Percentiles rank a stretch among this genome's conserved stretches.
Evolutionary conservation across 2,113 vertebrate genomes (phyloP).

Genomic region (Phyllostomus hastatus): DNA sequence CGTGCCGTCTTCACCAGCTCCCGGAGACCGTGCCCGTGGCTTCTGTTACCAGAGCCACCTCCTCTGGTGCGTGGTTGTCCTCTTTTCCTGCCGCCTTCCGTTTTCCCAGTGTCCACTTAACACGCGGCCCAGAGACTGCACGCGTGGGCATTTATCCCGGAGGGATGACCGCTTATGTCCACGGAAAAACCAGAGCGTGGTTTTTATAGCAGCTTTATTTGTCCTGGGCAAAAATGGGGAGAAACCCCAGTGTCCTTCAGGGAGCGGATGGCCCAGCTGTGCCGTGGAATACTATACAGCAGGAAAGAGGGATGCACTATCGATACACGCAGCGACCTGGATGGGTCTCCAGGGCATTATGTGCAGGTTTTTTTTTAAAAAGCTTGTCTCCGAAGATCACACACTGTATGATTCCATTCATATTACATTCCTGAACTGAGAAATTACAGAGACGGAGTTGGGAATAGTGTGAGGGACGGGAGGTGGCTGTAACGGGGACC

Average conservation of each 20-base stretch:
- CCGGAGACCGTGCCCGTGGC: background rate
- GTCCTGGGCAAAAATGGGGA: background rate
- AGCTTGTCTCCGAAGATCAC: background rate
- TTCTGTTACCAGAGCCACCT: no score
- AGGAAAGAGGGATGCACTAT: rapidly evolving
- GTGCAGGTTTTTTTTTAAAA: background rate
- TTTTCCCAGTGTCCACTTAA: background rate
- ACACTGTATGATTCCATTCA: background rate
- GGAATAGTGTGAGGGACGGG: background rate
- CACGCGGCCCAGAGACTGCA: background rate
- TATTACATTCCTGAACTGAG: background rate
- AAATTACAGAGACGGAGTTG: background rate
- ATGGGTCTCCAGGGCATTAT: background rate
- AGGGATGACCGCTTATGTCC: background rate
- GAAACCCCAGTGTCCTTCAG: background rate
- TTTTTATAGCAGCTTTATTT: background rate
- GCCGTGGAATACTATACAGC: background rate
- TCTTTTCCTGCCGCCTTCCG: background rate
- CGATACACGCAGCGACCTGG: rapidly evolving
- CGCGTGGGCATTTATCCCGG: background rate
- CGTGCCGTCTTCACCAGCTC: no score
- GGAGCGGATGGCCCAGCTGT: background rate
- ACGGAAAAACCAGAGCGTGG: rapidly evolving
- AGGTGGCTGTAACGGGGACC: no score
- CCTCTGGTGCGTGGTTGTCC: background rate